Evolutionary conservation across 2,888 invertebrate genomes (phyloP), one percentile per base, ranked within the genome.

Genomic region (Hirtodrosophila trivittata): DNA sequence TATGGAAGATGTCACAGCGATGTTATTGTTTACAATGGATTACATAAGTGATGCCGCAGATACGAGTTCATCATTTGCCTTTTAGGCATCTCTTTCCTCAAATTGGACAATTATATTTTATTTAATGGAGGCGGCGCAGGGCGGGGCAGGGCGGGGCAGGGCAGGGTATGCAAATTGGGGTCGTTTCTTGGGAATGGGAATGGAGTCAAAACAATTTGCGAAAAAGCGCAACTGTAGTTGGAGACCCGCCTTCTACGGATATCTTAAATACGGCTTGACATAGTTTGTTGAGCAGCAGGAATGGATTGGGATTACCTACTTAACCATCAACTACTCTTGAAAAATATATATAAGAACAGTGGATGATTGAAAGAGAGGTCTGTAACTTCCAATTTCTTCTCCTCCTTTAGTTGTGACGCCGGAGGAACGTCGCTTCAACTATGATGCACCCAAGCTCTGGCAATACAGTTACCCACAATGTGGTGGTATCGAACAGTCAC

Each of bases 401-500:
- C n/a, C 28, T 28, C 5, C 7, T 12, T 43, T 14, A 5, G 13
- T 25, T 35, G n/a, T 4, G 25, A 28, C 57, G 12, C 50, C 49
- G 28, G 33, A 78, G 16, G 57, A 52, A 1, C 57, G 62, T 13
- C 64, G 65, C 6, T 88, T 84, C 46, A 80, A 47, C 54, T 89
- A 89, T 38, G 86, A 89, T 30, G 66, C 86, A 5, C 81, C 89
- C 0, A 62, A 63, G 5, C 58, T 67, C 42, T 95, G 94, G 94
- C 91, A 91, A 4, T 91, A 92, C n/a, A 90, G 91, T 1, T 93
- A 92, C 84, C 92, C 92, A 0, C 91, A 91, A 1, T 95, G 94
- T 81, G 93, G 92, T 9, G 95, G 94, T 0, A 88, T 92, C 1
- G 92, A 92, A 68, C 95, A 95, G 87, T 95, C 95, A 0, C 95